These are phyloP conservation scores for Cassiopea andromeda DNA, from an alignment of 30 jellyfish, hydroid and myxozoan genomes.

Conservation along the genomic window DNA sequence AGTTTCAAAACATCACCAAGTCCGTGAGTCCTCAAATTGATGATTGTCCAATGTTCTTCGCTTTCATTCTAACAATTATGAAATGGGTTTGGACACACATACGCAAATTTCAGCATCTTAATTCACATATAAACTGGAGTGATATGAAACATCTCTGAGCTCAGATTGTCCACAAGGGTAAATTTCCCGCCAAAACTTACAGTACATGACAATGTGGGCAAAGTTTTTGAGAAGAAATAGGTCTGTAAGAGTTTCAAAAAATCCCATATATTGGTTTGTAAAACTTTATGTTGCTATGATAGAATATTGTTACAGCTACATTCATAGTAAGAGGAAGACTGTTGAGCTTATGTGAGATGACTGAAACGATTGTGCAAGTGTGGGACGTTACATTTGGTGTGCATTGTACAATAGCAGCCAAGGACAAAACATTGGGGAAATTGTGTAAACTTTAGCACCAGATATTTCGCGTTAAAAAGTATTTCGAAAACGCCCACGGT, in stretches of 20 bases:
- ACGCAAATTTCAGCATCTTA: slow-evolving; percentile 12
- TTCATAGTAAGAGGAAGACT: not conserved
- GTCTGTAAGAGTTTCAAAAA: not conserved
- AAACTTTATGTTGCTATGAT: not conserved
- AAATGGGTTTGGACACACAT: slow-evolving; percentile 15
- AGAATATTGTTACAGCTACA: not conserved
- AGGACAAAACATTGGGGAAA: not conserved
- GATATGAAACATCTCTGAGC: not conserved
- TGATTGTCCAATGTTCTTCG: not conserved
- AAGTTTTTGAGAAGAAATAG: not conserved
- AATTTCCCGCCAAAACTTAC: not conserved
- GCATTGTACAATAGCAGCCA: not conserved
- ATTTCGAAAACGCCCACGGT: not conserved
- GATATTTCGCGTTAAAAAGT: not conserved
- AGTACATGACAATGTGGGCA: not conserved
- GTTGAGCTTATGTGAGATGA: not conserved
- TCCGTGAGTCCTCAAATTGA: slow-evolving; percentile 35
- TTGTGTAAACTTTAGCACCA: not conserved
- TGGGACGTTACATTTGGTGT: not conserved
- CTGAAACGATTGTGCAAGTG: not conserved
- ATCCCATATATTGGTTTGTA: not conserved
- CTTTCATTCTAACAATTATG: slow-evolving; percentile 22
- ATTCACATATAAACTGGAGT: not conserved
- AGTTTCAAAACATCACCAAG: slow-evolving; percentile 29
- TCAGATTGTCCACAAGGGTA: not conserved